Evolutionary conservation across 1,140 invertebrate species (phyloP), one percentile per base, ranked within the genome.

Genomic region (Orchestia grillus): DNA sequence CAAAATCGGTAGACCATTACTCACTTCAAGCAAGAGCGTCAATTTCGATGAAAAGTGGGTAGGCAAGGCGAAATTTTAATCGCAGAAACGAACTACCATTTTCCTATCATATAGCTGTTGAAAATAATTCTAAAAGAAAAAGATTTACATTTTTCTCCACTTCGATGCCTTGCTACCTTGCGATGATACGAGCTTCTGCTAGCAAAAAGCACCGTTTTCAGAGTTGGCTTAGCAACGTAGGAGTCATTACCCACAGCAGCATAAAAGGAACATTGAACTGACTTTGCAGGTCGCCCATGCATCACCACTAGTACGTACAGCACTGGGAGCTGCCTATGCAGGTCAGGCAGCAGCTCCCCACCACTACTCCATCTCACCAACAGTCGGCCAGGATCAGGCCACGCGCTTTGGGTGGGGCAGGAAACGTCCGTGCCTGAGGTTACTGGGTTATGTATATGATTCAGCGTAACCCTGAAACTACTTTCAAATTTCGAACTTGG

Each of bases 401-500:
- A 94, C 19, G 19, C 92, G 3, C 36, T 8, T 44, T 45, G 92
- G 92, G 92, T 47, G 92, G 92, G 92, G 92, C 92, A 94, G 92
- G 92, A 94, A 94, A 40, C 92, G 41, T 44, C 41, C 23, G 36
- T 94, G 6, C 19, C 92, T 94, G 36, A 47, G 44, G 92, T 94
- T 44, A 94, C 92, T 94, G 92, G 92, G 43, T 40, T 94, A 94
- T 90, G 92, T 47, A 45, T 40, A 44, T 94, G 92, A 44, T 44
- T 77, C 62, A 77, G 62, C 62, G 62, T 36, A 77, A 77, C 62
- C 62, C 62, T 77, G 62, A 77, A 77, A 77, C 62, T 77, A 77
- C 62, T 77, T 77, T 77, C 62, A 77, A 77, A 77, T 77, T 77
- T 77, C 62, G 62, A 36, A 77, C 62, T 77, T 77, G 62, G 62